Conservation (phyloP, 1,140 invertebrate genomes). For the Lysiphlebus fabarum region DNA sequence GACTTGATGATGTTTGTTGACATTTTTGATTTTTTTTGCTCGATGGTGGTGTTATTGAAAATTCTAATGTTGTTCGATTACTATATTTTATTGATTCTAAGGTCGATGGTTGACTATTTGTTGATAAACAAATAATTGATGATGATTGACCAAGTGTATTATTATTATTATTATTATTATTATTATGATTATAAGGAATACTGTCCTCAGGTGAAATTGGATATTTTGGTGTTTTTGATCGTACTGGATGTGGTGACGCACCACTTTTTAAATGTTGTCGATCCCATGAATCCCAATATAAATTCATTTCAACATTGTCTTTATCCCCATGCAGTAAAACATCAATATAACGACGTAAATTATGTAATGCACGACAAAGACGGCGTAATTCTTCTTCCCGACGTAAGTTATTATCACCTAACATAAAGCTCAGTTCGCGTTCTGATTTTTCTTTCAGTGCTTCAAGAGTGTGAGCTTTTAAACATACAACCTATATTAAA, state of each 20-base stretch:
- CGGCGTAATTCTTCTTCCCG: slow-evolving; percentile 76
- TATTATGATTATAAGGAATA: slow-evolving; percentile 55
- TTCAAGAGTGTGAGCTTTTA: slow-evolving; percentile 69
- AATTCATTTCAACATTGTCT: slow-evolving; percentile 62
- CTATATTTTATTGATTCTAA: slow-evolving; percentile 49
- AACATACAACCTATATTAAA: slow-evolving; percentile 53
- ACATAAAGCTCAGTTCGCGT: slow-evolving; percentile 71
- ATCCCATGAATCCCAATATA: slow-evolving; percentile 95
- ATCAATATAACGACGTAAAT: slow-evolving; percentile 79
- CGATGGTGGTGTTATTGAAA: slow-evolving; percentile 77
- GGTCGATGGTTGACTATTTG: slow-evolving; percentile 61
- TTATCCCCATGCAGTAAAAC: slow-evolving; percentile 60
- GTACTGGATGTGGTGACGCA: slow-evolving; percentile 60
- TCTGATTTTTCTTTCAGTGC: slow-evolving; percentile 79
- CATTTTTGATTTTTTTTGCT: slow-evolving; percentile 67
- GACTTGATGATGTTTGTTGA: slow-evolving; percentile 49
- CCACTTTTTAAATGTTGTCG: slow-evolving; percentile 56
- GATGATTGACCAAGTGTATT: slow-evolving; percentile 44
- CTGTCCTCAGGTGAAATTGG: slow-evolving; percentile 64
- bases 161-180: slow-evolving; percentile 44
- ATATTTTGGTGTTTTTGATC: slow-evolving; percentile 55
- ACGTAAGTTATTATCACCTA: slow-evolving; percentile 63
- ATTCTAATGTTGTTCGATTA: slow-evolving; percentile 50
- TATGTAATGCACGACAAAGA: slow-evolving; percentile 76
- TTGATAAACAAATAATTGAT: slow-evolving; percentile 47